Conservation (phyloP, 1,140 invertebrate species). For the Pachypeltis micranthus region DNA sequence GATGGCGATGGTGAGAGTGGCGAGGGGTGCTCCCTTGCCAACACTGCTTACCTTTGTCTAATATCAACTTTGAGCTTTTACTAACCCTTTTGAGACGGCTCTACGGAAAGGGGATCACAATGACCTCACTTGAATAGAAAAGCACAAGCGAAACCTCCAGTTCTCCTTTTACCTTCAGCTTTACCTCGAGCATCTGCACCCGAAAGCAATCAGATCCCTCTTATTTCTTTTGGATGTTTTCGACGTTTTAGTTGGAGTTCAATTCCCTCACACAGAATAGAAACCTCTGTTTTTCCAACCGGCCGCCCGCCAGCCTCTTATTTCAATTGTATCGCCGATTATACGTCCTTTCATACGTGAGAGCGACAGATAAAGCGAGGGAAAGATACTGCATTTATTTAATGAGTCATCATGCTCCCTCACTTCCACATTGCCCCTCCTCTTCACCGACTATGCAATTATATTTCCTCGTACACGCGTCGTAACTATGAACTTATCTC, state of each 20-base stretch:
- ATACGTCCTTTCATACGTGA: too few species aligned
- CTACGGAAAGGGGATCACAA: neutral
- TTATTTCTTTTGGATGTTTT: neutral
- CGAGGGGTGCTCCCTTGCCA: neutral
- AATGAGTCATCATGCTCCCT: too few species aligned
- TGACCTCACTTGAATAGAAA: constrained; percentile 3
- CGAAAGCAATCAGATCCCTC: neutral
- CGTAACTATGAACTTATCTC: too few species aligned
- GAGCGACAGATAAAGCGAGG: too few species aligned
- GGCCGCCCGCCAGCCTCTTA: too few species aligned
- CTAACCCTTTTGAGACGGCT: neutral
- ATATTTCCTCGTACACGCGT: too few species aligned
- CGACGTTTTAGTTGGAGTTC: neutral
- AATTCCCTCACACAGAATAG: neutral
- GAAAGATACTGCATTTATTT: too few species aligned
- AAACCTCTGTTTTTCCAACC: too few species aligned
- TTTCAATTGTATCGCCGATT: too few species aligned
- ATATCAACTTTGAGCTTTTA: constrained; percentile 10
- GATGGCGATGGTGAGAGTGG: too few species aligned
- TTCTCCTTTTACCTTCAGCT: neutral
- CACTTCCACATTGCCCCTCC: too few species aligned
- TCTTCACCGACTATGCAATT: too few species aligned
- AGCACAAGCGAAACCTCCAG: neutral
- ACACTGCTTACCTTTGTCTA: constrained; percentile 9
- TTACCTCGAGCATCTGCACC: neutral